A percentile compares a stretch with the other conserved stretches of the same genome.
Evolutionary conservation across 2,113 vertebrate species (phyloP).

Genomic region (Boleophthalmus pectinirostris): DNA sequence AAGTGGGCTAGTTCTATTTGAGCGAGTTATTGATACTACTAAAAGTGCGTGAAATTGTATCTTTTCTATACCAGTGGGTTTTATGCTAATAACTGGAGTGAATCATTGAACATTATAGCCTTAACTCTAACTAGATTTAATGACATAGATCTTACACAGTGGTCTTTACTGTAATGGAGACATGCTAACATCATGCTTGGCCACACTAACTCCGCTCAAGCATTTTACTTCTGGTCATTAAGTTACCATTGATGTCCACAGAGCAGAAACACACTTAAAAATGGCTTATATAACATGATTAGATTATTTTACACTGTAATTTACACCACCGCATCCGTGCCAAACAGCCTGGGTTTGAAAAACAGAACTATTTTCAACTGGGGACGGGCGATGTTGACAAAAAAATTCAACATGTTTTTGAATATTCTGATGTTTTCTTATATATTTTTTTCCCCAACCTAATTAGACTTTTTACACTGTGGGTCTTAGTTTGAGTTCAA

Average conservation of each 20-base stretch:
- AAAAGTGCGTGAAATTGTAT: background rate
- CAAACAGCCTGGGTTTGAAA: background rate
- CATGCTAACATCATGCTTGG: conserved; percentile 24
- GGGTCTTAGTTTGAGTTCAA: too few species aligned
- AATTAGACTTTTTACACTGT: too few species aligned
- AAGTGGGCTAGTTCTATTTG: background rate
- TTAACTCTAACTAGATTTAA: conserved; percentile 19
- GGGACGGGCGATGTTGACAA: too few species aligned
- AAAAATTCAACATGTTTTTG: too few species aligned
- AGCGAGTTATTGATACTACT: background rate
- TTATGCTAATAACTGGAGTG: background rate
- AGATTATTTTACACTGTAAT: conserved; percentile 26
- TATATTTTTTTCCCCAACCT: too few species aligned
- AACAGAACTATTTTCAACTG: background rate
- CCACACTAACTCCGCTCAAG: conserved; percentile 19
- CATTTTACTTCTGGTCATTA: conserved; percentile 27
- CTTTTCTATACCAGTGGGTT: background rate
- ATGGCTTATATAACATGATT: conserved; percentile 25
- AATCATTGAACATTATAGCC: background rate
- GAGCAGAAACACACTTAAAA: conserved; percentile 8
- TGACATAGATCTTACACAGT: conserved; percentile 2
- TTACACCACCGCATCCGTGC: conserved; percentile 16
- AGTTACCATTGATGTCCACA: conserved; percentile 13
- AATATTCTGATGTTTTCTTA: too few species aligned
- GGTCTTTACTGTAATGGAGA: conserved; percentile 21